These are phyloP conservation scores for Sander vitreus DNA, from an alignment of 2,113 vertebrate species.

Conservation along the genomic window DNA sequence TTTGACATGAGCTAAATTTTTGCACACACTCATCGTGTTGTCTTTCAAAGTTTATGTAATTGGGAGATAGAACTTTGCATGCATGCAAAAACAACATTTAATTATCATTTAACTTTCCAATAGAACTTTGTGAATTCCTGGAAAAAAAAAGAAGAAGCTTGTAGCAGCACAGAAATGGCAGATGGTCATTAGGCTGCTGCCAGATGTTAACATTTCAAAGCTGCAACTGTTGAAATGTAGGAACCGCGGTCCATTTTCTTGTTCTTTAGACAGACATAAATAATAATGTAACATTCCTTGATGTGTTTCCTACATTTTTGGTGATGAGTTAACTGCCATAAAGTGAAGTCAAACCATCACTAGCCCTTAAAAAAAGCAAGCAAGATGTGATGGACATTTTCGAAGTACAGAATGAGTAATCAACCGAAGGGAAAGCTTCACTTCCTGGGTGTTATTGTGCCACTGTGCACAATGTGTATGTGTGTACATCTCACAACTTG, in stretches of 20 bases:
- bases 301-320: constrained; percentile 19
- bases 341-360: background rate
- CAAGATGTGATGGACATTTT: background rate
- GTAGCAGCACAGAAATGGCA: constrained; percentile 31
- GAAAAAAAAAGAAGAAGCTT: background rate
- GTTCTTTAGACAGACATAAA: constrained; percentile 33
- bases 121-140: constrained; percentile 33
- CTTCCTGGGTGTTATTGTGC: background rate
- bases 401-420: background rate
- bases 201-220: constrained; percentile 69
- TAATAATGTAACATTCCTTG: constrained; percentile 10
- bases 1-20: background rate
- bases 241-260: constrained; percentile 26
- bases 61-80: background rate
- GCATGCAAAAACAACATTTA: constrained; percentile 1
- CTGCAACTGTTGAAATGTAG: constrained; percentile 54
- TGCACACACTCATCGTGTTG: background rate
- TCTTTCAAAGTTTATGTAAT: background rate
- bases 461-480: background rate
- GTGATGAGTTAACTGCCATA: background rate
- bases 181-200: constrained; percentile 58
- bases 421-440: background rate
- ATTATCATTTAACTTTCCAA: constrained; percentile 30
- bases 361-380: background rate
- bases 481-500: constrained; percentile 19